phyloP scores from a whole-genome alignment of 2,888 invertebrate genomes.

The Sphecodes monilicornis region DNA sequence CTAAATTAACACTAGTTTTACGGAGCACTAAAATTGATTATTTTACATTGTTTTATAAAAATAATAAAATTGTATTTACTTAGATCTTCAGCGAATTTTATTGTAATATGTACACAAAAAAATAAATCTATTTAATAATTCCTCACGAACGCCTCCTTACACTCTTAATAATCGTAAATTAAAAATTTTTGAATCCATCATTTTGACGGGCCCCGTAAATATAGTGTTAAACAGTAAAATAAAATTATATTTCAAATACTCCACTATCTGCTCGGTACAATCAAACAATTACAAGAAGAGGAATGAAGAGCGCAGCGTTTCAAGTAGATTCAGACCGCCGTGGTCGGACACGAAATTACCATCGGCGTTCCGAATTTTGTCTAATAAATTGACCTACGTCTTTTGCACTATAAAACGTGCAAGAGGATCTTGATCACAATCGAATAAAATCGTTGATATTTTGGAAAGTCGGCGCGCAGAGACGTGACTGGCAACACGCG shows the following conservation, averaged over 20 bases:
- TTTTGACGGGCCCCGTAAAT: too few species aligned
- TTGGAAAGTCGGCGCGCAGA: not conserved
- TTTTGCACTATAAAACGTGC: not conserved
- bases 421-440: not conserved
- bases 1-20: too few species aligned
- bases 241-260: not conserved
- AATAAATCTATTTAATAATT: too few species aligned
- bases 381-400: not conserved
- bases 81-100: too few species aligned
- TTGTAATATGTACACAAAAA: too few species aligned
- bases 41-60: too few species aligned
- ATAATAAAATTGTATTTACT: too few species aligned
- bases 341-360: constrained; percentile 15
- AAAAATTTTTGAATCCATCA: too few species aligned
- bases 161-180: too few species aligned
- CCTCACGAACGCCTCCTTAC: too few species aligned
- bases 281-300: not conserved
- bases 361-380: not conserved
- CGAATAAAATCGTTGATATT: not conserved
- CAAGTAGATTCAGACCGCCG: constrained; percentile 22
- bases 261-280: not conserved
- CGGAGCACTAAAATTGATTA: too few species aligned
- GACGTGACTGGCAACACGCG: not conserved
- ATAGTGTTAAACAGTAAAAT: too few species aligned
- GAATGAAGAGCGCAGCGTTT: not conserved